These are phyloP conservation scores for Ormyrus pomaceus DNA, from an alignment of 2,888 invertebrate genomes.

Conservation along the genomic window DNA sequence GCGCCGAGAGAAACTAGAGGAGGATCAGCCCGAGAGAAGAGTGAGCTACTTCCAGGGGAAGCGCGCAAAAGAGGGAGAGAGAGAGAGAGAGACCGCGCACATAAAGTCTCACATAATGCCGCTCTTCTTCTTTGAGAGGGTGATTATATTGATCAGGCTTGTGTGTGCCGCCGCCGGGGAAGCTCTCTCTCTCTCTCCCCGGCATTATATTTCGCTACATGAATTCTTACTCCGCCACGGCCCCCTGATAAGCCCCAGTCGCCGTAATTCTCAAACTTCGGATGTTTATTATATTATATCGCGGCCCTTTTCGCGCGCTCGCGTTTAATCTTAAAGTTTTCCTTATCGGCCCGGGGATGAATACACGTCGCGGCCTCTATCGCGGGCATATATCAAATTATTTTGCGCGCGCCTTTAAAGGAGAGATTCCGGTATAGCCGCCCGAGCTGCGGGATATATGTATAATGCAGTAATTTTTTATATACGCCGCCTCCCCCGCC, in stretches of 20 bases:
- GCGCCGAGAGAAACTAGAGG: too few species aligned
- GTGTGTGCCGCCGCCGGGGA: background rate
- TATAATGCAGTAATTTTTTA: background rate
- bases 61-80: background rate
- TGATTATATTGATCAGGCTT: conserved; percentile 37
- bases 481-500: background rate
- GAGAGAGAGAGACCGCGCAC: conserved; percentile 1
- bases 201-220: conserved; percentile 42
- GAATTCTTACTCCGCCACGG: conserved; percentile 33
- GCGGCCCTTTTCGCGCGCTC: conserved; percentile 27
- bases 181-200: background rate
- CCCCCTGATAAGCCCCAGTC: conserved; percentile 13
- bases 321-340: too few species aligned
- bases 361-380: conserved; percentile 41
- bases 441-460: too few species aligned
- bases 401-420: background rate
- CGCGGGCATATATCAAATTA: conserved; percentile 31
- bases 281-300: conserved; percentile 33
- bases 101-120: conserved; percentile 13
- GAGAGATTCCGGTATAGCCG: background rate
- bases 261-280: conserved; percentile 41
- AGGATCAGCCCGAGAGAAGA: too few species aligned
- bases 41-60: too few species aligned
- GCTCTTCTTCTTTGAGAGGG: conserved; percentile 22
- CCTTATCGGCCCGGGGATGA: background rate